Conservation (phyloP, 2,113 vertebrate genomes). For the Puntigrus tetrazona region DNA sequence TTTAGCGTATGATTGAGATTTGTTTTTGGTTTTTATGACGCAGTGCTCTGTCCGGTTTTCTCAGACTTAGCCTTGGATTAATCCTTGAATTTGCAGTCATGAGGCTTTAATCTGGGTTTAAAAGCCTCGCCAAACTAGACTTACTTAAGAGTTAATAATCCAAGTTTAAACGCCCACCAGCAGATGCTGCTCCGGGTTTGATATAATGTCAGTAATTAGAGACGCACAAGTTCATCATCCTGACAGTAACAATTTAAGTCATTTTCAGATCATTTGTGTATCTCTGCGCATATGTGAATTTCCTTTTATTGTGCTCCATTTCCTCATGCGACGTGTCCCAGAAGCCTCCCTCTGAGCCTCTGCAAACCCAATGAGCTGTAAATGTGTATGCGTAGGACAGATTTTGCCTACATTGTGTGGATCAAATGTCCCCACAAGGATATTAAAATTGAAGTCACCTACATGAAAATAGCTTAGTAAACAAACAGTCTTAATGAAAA, state of each 20-base stretch:
- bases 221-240: neutral
- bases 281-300: neutral
- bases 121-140: neutral
- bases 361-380: conserved; percentile 3
- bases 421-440: neutral
- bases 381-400: neutral
- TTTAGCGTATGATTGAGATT: too few relatives aligned
- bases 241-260: neutral
- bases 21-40: neutral
- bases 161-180: conserved; percentile 5
- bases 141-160: conserved; percentile 21
- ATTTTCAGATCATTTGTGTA: neutral
- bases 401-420: neutral
- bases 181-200: neutral
- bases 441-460: neutral
- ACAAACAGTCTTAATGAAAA: neutral
- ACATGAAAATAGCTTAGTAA: neutral
- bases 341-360: neutral
- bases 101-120: conserved; percentile 21
- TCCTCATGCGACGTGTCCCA: neutral
- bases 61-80: neutral
- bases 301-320: conserved; percentile 9
- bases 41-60: neutral
- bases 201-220: neutral
- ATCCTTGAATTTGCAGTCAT: conserved; percentile 8